Conservation (phyloP, 2,888 invertebrate genomes). For the Drosophila ezoana region DNA sequence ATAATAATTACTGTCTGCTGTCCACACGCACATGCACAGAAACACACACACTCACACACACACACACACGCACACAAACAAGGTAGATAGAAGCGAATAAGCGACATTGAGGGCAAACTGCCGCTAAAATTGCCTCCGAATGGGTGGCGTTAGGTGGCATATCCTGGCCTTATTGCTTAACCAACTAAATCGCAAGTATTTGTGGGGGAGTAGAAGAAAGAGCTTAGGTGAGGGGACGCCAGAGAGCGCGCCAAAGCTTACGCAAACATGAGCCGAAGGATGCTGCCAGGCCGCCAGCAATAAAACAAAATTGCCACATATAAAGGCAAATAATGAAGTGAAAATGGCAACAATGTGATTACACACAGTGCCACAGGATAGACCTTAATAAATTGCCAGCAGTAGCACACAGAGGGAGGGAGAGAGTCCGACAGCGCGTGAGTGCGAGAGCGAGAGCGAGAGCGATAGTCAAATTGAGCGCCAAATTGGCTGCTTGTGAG, state of each 20-base stretch:
- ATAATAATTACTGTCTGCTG: slow-evolving; percentile 80
- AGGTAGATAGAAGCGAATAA: slow-evolving; percentile 64
- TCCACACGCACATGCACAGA: slow-evolving; percentile 38
- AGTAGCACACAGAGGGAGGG: slow-evolving; percentile 14
- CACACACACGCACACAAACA: slow-evolving; percentile 37
- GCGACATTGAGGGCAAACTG: slow-evolving; percentile 53
- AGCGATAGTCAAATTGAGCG: slow-evolving; percentile 5
- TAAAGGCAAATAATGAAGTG: slow-evolving; percentile 81
- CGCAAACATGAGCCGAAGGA: slow-evolving; percentile 58
- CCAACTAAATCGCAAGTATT: slow-evolving; percentile 68
- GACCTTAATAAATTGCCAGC: slow-evolving; percentile 61
- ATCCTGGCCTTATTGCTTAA: slow-evolving; percentile 77
- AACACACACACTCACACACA: slow-evolving; percentile 18
- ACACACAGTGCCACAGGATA: slow-evolving; percentile 64
- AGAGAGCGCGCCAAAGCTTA: slow-evolving; percentile 40
- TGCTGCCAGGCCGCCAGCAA: slow-evolving; percentile 56
- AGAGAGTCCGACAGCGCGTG: background rate
- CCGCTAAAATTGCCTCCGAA: slow-evolving; percentile 23
- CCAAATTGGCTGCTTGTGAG: slow-evolving; percentile 29
- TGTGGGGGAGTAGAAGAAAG: slow-evolving; percentile 19
- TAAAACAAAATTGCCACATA: slow-evolving; percentile 78
- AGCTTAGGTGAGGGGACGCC: background rate
- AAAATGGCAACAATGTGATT: slow-evolving; percentile 82
- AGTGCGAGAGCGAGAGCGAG: slow-evolving; percentile 8
- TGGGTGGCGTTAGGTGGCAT: slow-evolving; percentile 40